These are phyloP conservation scores for Chroicocephalus ridibundus DNA, from an alignment of 2,113 vertebrate genomes.

Conservation along the genomic window DNA sequence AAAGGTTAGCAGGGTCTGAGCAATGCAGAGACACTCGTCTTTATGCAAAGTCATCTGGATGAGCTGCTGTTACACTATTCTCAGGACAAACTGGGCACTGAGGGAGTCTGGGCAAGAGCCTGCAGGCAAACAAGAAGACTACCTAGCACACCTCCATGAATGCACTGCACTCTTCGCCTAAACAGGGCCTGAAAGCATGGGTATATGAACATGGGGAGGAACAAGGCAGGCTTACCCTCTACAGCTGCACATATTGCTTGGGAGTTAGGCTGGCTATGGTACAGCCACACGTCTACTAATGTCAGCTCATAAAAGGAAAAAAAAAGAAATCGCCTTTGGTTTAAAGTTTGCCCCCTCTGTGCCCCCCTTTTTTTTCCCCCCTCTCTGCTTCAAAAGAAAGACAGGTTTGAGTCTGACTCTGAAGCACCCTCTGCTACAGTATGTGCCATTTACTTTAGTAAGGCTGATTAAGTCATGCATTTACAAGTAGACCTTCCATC, in stretches of 20 bases:
- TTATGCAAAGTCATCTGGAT: not conserved
- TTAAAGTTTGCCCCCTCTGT: conserved; percentile 58
- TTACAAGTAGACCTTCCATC: conserved; percentile 79
- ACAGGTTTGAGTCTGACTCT: conserved; percentile 68
- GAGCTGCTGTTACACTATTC: not conserved
- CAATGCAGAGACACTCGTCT: not conserved
- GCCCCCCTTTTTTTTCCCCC: not conserved
- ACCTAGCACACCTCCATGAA: rapidly evolving
- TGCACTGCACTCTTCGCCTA: not conserved
- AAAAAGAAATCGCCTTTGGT: conserved; percentile 50
- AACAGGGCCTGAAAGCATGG: not conserved
- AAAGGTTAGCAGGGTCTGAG: not conserved
- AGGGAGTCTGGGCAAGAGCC: not conserved
- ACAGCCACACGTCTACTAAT: conserved; percentile 58
- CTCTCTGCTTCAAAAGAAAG: conserved; percentile 70
- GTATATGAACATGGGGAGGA: not conserved
- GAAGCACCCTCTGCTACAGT: conserved; percentile 64
- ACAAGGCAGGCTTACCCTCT: not conserved
- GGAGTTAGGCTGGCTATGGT: conserved; percentile 49
- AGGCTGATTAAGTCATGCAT: conserved; percentile 81
- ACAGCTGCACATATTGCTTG: conserved; percentile 33
- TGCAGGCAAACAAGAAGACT: not conserved
- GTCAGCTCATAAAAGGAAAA: conserved; percentile 55
- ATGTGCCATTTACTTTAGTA: conserved; percentile 77
- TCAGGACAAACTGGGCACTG: not conserved